Conservation (phyloP, 2,797 vertebrate species). For the Poecilia gillii region DNA sequence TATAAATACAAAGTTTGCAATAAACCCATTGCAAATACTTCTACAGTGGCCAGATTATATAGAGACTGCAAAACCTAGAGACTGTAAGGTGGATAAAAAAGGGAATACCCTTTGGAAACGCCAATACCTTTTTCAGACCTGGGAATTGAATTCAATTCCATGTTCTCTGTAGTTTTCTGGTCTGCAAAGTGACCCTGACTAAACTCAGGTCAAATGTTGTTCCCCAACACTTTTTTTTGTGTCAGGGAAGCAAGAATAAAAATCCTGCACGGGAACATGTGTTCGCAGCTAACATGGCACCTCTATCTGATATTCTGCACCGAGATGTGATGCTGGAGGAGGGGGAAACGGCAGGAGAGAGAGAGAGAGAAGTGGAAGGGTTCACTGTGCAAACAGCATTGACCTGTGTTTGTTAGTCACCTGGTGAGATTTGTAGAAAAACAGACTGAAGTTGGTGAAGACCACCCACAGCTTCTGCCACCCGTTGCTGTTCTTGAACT, state of each 20-base stretch:
- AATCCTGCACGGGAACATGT: conserved; percentile 28
- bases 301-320: conserved; percentile 64
- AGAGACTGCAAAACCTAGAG: background rate
- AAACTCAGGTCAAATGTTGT: background rate
- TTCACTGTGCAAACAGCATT: conserved; percentile 10
- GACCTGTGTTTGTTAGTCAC: conserved; percentile 66
- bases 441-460: conserved; percentile 98
- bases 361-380: background rate
- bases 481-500: conserved; percentile 99
- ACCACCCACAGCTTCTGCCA: conserved; percentile 99
- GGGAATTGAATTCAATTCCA: background rate
- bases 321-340: conserved; percentile 40
- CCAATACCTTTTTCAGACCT: background rate
- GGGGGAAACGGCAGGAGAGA: conserved; percentile 23
- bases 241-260: background rate
- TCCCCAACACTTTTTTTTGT: background rate
- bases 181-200: background rate
- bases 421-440: conserved; percentile 99
- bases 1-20: background rate
- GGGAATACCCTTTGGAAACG: background rate
- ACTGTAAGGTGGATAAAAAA: background rate
- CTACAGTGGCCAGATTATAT: background rate
- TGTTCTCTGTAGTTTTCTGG: background rate
- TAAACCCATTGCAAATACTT: background rate
- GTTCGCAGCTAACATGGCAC: conserved; percentile 28